Percentiles rank a stretch among this genome's conserved stretches.
These are phyloP conservation scores for Trilocha varians DNA, from an alignment of 2,888 invertebrate species.

Conservation along the genomic window DNA sequence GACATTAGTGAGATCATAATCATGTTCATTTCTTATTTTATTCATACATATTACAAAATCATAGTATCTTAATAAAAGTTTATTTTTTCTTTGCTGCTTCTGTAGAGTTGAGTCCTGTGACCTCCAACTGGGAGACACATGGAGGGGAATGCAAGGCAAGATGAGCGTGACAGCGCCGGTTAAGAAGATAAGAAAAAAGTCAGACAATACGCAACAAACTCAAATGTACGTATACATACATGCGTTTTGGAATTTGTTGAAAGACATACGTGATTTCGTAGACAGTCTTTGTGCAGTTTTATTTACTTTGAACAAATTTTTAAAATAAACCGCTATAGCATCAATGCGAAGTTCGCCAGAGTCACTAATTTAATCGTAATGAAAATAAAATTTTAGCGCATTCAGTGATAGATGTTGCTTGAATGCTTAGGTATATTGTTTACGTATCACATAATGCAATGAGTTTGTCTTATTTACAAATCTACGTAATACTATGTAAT, in stretches of 20 bases:
- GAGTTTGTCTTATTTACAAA: too few species aligned
- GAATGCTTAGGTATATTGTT: too few species aligned
- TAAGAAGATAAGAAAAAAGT: constrained; percentile 81
- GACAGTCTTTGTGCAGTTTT: background rate
- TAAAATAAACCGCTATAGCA: too few species aligned
- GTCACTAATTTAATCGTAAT: too few species aligned
- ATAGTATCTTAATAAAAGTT: constrained; percentile 47
- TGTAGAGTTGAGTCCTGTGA: constrained; percentile 92
- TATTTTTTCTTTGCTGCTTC: constrained; percentile 70
- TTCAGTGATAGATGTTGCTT: too few species aligned
- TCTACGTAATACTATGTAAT: too few species aligned
- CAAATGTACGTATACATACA: constrained; percentile 71
- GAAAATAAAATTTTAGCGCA: too few species aligned
- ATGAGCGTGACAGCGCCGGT: constrained; percentile 83
- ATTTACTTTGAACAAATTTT: too few species aligned
- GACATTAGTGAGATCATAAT: constrained; percentile 16
- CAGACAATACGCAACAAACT: constrained; percentile 79
- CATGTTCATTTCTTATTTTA: constrained; percentile 21
- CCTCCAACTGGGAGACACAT: constrained; percentile 78
- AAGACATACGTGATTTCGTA: background rate
- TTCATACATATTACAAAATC: constrained; percentile 22
- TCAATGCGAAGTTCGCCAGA: too few species aligned
- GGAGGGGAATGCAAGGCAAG: constrained; percentile 89
- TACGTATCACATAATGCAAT: too few species aligned
- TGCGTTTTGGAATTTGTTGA: constrained; percentile 44